Conservation (phyloP, 2,113 vertebrate genomes). For the Furnarius figulus region DNA sequence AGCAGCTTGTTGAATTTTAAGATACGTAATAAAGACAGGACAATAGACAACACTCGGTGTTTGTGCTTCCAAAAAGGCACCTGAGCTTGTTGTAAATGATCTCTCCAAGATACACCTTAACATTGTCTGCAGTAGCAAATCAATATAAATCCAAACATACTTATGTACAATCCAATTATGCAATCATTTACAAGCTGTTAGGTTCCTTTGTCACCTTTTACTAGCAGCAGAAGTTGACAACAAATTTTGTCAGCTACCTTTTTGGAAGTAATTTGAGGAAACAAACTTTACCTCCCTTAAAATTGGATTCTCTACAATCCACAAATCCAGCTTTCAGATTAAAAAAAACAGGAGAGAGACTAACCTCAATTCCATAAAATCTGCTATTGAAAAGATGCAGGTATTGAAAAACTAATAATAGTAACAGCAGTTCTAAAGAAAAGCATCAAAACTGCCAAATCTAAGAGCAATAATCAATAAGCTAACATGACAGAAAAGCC, state of each 20-base stretch:
- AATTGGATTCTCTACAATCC: neutral
- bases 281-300: neutral
- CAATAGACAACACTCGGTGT: neutral
- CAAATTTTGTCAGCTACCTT: neutral
- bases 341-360: neutral
- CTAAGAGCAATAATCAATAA: neutral
- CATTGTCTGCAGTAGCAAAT: neutral
- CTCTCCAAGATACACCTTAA: neutral
- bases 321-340: neutral
- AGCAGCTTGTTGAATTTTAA: slow-evolving; percentile 6
- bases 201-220: neutral
- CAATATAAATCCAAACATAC: neutral
- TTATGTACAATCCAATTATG: neutral
- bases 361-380: neutral
- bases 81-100: neutral
- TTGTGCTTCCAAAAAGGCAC: neutral
- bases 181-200: neutral
- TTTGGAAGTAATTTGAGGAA: neutral
- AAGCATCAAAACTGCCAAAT: neutral
- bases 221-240: neutral
- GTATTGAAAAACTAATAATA: neutral
- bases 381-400: neutral
- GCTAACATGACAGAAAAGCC: neutral
- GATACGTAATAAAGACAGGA: neutral
- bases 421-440: neutral